Evolutionary conservation across 2,888 invertebrate species (phyloP).

Genomic region (Anthrax anthrax): DNA sequence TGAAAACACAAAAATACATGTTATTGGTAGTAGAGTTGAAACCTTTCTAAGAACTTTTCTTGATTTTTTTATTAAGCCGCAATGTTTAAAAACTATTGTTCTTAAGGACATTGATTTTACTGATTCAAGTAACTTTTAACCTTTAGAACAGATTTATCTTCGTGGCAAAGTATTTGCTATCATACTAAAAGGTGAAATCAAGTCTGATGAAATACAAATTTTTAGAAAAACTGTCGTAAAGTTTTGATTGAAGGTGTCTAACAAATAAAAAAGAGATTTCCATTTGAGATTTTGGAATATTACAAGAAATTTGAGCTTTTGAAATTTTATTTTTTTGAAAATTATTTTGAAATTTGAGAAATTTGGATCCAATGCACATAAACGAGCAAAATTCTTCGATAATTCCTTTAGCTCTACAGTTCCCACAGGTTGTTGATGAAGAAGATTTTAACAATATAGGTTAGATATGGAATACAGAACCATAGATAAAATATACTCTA

Average conservation of each 20-base stretch:
- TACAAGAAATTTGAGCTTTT: not conserved
- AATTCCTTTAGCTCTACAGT: no score
- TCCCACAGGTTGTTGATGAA: no score
- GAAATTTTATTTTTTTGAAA: no score
- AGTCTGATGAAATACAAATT: not conserved
- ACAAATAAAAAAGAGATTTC: not conserved
- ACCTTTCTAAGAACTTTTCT: not conserved
- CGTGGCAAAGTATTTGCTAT: not conserved
- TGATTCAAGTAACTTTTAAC: not conserved
- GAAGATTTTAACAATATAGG: no score
- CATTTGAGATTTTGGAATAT: not conserved
- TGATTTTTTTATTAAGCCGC: not conserved
- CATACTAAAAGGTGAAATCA: not conserved
- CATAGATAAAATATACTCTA: no score
- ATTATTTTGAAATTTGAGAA: no score
- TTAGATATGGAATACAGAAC: no score
- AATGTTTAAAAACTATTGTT: not conserved
- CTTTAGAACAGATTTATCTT: not conserved
- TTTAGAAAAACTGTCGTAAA: not conserved
- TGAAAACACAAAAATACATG: not conserved
- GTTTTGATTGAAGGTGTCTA: not conserved
- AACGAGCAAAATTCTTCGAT: no score
- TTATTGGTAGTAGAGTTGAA: not conserved
- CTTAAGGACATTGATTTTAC: not conserved
- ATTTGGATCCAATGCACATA: no score